Evolutionary conservation across 1,140 invertebrate species (phyloP), one percentile per base, ranked within the genome.

Genomic region (Anastatus disparis): DNA sequence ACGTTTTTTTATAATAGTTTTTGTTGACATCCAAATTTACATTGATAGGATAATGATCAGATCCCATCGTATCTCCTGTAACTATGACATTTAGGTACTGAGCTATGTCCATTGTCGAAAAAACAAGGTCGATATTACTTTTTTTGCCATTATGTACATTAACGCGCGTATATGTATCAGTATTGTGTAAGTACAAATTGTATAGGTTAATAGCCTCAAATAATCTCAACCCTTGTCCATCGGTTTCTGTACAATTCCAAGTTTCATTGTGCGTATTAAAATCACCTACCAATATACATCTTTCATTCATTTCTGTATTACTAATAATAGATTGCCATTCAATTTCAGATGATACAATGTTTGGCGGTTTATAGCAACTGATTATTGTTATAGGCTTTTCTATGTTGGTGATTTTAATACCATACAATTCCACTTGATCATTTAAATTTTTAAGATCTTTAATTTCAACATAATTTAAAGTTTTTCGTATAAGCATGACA

Each of bases 41-140:
- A 15, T 26, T 59, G 13, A 70, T 50, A 22, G 56, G 67, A 38
- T 26, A 70, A 20, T 61, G 67, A 22, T 70, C 67, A 20, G 55
- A 70, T 9, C 67, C 67, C 22, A 22, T 29, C 3, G 56, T 17
- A 7, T 70, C 67, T 1, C 53, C 20, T 2, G 13, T 12, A 2
- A 70, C 46, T 17, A 40, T 12, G 12, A 50, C 26, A 8, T 29
- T 40, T 2, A 61, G 2, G n/a, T 26, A 2, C 29, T n/a, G n/a
- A n/a, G n/a, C n/a, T n/a, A n/a, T n/a, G n/a, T n/a, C n/a, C n/a
- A n/a, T n/a, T n/a, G n/a, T n/a, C 4, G 67, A 61, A n/a, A 70
- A 26, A 17, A 53, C 10, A 9, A 70, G 22, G 26, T 70, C 67
- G 15, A 70, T 50, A 13, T 70, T 70, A 10, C 48, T 63, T 26